These are phyloP conservation scores for Parnassius apollo DNA, from an alignment of 2,888 invertebrate species.

Conservation along the genomic window DNA sequence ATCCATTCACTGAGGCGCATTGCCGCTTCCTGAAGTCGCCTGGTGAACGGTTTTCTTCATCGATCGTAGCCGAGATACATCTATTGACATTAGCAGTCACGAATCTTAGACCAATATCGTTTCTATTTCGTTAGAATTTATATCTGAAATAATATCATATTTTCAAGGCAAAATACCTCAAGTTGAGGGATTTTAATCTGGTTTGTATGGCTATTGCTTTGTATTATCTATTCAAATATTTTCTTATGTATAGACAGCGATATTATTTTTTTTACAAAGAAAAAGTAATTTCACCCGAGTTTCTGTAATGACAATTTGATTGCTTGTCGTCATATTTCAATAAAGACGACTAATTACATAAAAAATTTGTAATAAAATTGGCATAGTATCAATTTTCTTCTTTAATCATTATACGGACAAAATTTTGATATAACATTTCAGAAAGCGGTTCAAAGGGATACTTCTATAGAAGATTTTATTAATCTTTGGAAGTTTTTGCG, in stretches of 20 bases:
- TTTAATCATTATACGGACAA: too few relatives aligned
- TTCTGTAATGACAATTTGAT: too few relatives aligned
- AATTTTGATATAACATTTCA: too few relatives aligned
- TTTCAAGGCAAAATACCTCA: slow-evolving; percentile 13
- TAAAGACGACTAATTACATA: too few relatives aligned
- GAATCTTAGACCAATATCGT: slow-evolving; percentile 43
- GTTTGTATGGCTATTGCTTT: slow-evolving; percentile 25
- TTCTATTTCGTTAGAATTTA: slow-evolving; percentile 38
- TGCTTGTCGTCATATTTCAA: too few relatives aligned
- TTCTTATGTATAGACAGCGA: slow-evolving; percentile 25
- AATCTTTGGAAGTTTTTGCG: too few relatives aligned
- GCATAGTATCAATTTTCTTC: too few relatives aligned
- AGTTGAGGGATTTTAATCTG: slow-evolving; percentile 5
- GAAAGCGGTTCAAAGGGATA: too few relatives aligned
- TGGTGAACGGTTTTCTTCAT: slow-evolving; percentile 52
- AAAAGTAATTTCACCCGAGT: too few relatives aligned
- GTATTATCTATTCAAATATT: slow-evolving; percentile 25
- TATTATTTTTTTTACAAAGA: slow-evolving; percentile 9
- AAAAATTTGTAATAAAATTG: too few relatives aligned
- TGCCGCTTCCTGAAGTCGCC: slow-evolving; percentile 52
- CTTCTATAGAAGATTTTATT: too few relatives aligned
- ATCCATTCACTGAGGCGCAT: slow-evolving; percentile 43
- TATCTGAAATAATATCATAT: slow-evolving; percentile 29
- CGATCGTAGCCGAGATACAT: slow-evolving; percentile 65
- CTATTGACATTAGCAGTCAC: slow-evolving; percentile 60